A percentile compares a stretch with the other conserved stretches of the same genome.
Conservation (phyloP, 2,113 vertebrate species). For the Bothrops jararaca region DNA sequence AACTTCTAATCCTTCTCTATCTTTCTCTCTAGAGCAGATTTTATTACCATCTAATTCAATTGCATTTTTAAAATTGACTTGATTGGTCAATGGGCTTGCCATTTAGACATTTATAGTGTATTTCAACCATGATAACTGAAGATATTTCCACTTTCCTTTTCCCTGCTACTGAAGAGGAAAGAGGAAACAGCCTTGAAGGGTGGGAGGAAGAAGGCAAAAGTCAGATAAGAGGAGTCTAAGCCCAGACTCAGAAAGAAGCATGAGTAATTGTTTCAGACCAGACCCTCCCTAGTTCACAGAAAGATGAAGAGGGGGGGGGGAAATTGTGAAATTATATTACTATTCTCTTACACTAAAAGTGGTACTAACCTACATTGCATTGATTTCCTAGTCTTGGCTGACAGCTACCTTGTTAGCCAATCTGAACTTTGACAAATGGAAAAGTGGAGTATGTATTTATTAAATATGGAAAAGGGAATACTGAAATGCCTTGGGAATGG, state of each 20-base stretch:
- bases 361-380: background rate
- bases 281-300: background rate
- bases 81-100: background rate
- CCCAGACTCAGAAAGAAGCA: background rate
- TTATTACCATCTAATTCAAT: background rate
- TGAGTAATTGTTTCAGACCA: background rate
- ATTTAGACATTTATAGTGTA: background rate
- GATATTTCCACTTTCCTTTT: background rate
- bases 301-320: background rate
- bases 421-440: background rate
- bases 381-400: background rate
- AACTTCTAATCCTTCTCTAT: background rate
- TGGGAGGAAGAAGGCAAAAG: too few species aligned
- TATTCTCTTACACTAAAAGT: background rate
- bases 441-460: background rate
- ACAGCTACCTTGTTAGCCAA: background rate
- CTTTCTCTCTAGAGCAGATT: background rate
- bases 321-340: background rate
- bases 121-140: background rate
- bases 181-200: too few species aligned
- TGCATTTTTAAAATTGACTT: background rate
- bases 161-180: background rate
- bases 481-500: background rate
- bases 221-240: too few species aligned
- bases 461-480: background rate